These are phyloP conservation scores for Semnornis frantzii DNA, from an alignment of 2,113 vertebrate species.

Conservation along the genomic window DNA sequence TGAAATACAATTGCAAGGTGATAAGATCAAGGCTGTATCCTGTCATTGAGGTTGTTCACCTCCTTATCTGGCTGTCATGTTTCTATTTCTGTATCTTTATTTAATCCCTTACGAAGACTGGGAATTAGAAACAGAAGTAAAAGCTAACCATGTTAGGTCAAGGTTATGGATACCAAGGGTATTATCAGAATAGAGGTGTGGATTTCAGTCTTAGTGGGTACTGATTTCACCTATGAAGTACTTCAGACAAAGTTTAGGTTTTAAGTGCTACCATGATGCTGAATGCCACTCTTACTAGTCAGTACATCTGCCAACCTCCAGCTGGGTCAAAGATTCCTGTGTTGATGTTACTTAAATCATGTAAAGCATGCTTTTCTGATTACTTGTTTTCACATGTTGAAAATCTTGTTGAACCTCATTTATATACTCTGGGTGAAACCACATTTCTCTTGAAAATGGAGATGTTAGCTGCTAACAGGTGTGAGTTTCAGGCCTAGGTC, in stretches of 20 bases:
- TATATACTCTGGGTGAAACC: neutral
- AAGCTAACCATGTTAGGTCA: constrained; percentile 9
- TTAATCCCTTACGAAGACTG: neutral
- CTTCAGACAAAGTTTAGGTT: neutral
- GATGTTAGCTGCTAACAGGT: neutral
- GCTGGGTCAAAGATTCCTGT: neutral
- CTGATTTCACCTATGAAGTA: neutral
- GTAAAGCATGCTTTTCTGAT: neutral
- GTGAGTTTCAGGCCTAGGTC: neutral
- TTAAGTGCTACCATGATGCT: neutral
- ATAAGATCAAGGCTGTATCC: neutral
- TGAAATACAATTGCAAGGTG: neutral
- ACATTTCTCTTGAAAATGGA: neutral
- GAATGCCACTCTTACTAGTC: neutral
- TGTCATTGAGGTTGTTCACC: neutral
- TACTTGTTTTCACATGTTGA: neutral
- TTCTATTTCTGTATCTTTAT: neutral
- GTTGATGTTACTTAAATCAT: neutral
- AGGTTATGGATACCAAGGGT: neutral
- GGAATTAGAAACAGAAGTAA: neutral
- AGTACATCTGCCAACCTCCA: neutral
- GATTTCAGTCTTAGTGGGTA: neutral
- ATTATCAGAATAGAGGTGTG: neutral
- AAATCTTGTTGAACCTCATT: neutral
- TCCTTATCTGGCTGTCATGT: neutral